These are phyloP conservation scores for Microhierax caerulescens DNA, from an alignment of 2,797 vertebrate species.

Conservation along the genomic window DNA sequence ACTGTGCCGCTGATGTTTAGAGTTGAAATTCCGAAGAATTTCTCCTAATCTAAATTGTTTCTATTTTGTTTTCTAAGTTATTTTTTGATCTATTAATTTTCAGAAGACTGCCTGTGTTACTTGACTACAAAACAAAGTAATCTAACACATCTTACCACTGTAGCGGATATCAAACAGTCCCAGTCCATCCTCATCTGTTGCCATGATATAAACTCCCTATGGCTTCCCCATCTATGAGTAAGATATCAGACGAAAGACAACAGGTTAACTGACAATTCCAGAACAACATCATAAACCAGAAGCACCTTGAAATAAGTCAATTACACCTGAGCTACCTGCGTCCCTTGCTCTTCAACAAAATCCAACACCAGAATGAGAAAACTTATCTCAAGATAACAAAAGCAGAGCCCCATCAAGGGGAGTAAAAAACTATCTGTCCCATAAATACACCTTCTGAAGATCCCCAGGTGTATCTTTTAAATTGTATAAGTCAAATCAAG, in stretches of 20 bases:
- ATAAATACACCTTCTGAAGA: background rate
- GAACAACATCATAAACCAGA: background rate
- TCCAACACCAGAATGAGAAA: background rate
- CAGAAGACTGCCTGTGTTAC: background rate
- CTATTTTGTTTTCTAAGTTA: background rate
- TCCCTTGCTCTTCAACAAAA: background rate
- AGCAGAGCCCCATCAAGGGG: background rate
- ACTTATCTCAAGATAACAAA: background rate
- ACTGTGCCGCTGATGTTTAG: background rate
- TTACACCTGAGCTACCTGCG: background rate
- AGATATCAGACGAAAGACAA: background rate
- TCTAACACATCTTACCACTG: constrained; percentile 57
- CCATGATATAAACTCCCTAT: constrained; percentile 75
- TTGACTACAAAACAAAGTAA: background rate
- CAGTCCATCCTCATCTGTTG: constrained; percentile 72
- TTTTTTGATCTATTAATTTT: background rate
- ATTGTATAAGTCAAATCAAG: rapidly evolving
- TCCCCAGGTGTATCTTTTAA: background rate
- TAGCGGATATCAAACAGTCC: constrained; percentile 61
- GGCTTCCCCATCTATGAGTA: constrained; percentile 65
- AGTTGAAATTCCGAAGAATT: background rate
- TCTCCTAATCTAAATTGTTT: background rate
- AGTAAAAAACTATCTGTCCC: background rate
- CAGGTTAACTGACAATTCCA: background rate
- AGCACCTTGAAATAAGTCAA: background rate